Conservation (phyloP, 2,888 invertebrate species). For the Ormyrus labotus region DNA sequence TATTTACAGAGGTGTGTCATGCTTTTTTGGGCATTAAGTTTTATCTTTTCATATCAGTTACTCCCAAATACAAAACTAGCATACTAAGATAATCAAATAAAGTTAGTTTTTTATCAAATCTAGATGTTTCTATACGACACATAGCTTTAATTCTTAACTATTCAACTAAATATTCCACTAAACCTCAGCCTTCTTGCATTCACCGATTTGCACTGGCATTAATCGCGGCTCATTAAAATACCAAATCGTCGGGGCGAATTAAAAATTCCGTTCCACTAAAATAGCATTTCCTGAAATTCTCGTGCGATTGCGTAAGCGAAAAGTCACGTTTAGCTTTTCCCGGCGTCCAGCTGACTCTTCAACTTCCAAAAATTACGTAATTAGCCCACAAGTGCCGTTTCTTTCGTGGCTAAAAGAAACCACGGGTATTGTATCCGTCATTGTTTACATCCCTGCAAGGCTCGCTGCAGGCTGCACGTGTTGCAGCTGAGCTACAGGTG, state of each 20-base stretch:
- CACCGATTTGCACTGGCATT: no score
- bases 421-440: no score
- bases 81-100: not conserved
- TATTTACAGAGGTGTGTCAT: conserved; percentile 22
- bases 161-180: no score
- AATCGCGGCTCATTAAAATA: conserved; percentile 41
- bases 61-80: not conserved
- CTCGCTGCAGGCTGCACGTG: no score
- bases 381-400: no score
- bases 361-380: no score
- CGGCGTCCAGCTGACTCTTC: no score
- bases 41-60: conserved; percentile 16
- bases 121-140: conserved; percentile 16
- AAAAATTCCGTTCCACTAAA: conserved; percentile 24
- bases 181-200: no score
- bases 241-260: conserved; percentile 37
- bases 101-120: not conserved
- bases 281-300: conserved; percentile 33
- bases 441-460: no score
- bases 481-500: no score
- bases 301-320: conserved; percentile 31
- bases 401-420: no score
- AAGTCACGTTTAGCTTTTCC: not conserved
- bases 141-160: no score
- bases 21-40: not conserved